Percentiles rank a stretch among this genome's conserved stretches.
These are phyloP conservation scores for Odontamblyopus rebecca DNA, from an alignment of 2,797 vertebrate genomes.

Conservation along the genomic window DNA sequence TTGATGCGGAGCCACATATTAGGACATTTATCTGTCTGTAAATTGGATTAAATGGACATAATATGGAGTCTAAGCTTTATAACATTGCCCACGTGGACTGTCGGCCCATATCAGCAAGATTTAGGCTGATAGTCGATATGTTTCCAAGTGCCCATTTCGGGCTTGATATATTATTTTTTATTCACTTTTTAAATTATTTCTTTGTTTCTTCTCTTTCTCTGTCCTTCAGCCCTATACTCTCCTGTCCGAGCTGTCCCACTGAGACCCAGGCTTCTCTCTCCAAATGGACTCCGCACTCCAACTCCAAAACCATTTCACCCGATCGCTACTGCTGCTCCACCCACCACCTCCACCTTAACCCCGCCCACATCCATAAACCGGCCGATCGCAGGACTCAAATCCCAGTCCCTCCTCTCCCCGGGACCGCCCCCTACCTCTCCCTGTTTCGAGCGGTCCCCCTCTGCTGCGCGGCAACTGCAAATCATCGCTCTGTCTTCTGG, in stretches of 20 bases:
- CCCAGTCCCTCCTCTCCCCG: slow-evolving; percentile 68
- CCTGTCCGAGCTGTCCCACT: slow-evolving; percentile 89
- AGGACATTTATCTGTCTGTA: too few species aligned
- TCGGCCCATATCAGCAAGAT: too few species aligned
- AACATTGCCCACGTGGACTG: too few species aligned
- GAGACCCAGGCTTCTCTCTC: slow-evolving; percentile 80
- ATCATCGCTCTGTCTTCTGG: slow-evolving; percentile 89
- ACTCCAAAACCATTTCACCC: slow-evolving; percentile 85
- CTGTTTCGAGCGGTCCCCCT: slow-evolving; percentile 72
- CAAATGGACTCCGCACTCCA: slow-evolving; percentile 75
- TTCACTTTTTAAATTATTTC: neutral
- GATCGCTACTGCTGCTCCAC: slow-evolving; percentile 67
- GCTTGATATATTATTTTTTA: neutral
- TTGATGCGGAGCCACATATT: too few species aligned
- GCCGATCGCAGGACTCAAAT: slow-evolving; percentile 73
- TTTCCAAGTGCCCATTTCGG: too few species aligned
- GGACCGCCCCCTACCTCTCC: slow-evolving; percentile 57
- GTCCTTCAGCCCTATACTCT: slow-evolving; percentile 88
- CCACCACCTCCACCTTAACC: slow-evolving; percentile 3
- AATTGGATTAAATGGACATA: too few species aligned
- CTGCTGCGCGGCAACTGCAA: slow-evolving; percentile 80
- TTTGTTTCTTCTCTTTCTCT: neutral
- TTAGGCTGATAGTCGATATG: too few species aligned
- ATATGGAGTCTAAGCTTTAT: too few species aligned
- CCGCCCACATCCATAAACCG: slow-evolving; percentile 71